These are phyloP conservation scores for Odontomachus brunneus DNA, from an alignment of 1,140 invertebrate genomes.

Conservation along the genomic window DNA sequence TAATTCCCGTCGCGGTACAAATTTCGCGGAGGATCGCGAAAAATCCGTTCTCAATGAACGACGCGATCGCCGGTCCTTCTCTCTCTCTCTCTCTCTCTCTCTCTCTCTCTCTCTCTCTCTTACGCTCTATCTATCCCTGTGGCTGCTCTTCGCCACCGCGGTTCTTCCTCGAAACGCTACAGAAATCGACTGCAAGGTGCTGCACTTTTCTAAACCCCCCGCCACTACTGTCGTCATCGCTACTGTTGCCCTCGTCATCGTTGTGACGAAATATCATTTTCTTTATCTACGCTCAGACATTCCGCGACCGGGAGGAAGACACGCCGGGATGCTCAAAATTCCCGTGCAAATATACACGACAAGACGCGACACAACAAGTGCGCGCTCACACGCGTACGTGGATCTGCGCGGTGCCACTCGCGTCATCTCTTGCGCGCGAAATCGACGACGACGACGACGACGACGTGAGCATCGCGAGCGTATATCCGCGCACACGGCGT, in stretches of 20 bases:
- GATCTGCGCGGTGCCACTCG: constrained; percentile 17
- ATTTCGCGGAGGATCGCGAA: constrained; percentile 26
- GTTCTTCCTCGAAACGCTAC: no score
- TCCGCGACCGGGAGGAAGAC: constrained; percentile 16
- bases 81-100: no score
- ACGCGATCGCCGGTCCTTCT: neutral
- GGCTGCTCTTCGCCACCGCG: no score
- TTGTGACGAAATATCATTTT: constrained; percentile 17
- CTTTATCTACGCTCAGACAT: constrained; percentile 27
- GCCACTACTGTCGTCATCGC: neutral
- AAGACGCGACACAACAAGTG: constrained; percentile 24
- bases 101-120: no score
- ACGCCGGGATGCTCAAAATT: constrained; percentile 61
- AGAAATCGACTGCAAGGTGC: neutral
- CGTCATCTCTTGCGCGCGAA: constrained; percentile 12
- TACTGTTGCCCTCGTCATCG: no score
- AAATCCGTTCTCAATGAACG: constrained; percentile 17
- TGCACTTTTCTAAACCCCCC: no score
- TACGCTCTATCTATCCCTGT: no score
- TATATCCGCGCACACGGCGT: neutral
- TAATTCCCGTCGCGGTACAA: constrained; percentile 26
- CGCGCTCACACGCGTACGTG: neutral
- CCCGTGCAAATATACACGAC: constrained; percentile 37
- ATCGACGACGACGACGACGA: neutral
- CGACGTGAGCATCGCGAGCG: neutral